Conservation (phyloP, 2,113 vertebrate species). For the Psophia crepitans region DNA sequence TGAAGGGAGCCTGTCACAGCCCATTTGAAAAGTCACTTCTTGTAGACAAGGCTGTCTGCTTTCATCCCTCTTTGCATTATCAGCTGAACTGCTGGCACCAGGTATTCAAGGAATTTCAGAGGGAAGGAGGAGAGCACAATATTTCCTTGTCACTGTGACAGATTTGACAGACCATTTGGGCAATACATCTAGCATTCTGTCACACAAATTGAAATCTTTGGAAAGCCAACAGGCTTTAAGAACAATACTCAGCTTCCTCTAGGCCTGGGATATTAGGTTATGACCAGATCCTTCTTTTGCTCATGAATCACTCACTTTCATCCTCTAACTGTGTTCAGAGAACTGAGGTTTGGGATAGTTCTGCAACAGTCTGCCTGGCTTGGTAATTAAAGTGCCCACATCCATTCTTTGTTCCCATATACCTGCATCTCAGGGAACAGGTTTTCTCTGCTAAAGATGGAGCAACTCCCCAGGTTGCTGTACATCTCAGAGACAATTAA, state of each 20-base stretch:
- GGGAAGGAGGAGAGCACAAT: background rate
- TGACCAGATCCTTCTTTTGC: background rate
- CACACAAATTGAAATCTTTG: background rate
- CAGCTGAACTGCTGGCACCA: constrained; percentile 35
- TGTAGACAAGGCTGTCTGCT: constrained; percentile 16
- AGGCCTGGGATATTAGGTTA: background rate
- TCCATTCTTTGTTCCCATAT: background rate
- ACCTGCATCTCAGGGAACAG: background rate
- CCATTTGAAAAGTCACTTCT: constrained; percentile 50
- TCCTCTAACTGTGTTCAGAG: background rate
- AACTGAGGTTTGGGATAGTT: background rate
- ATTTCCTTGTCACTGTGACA: constrained; percentile 37
- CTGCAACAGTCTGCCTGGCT: background rate
- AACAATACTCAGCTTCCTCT: background rate
- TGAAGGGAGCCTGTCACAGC: constrained; percentile 43
- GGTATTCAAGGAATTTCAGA: constrained; percentile 43
- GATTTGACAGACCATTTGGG: constrained; percentile 27
- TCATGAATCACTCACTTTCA: background rate
- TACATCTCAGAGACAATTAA: background rate
- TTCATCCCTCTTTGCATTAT: constrained; percentile 24
- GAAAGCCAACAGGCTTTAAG: background rate
- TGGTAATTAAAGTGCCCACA: background rate
- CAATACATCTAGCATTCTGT: background rate
- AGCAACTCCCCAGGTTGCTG: background rate
- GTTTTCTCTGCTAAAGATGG: background rate